Conservation (phyloP, 2,797 vertebrate species). For the Acanthiza pusilla region DNA sequence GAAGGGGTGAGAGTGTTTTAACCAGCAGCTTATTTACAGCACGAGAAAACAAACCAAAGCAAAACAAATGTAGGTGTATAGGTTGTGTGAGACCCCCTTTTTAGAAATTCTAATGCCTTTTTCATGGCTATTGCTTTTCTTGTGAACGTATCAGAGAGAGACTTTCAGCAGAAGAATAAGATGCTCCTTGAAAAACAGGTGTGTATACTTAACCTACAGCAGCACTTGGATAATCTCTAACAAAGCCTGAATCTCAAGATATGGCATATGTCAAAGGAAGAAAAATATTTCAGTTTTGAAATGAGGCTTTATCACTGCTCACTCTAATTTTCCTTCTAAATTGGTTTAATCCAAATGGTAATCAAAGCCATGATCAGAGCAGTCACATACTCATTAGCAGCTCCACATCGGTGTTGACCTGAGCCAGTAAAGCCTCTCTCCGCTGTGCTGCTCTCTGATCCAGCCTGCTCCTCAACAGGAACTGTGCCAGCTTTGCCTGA, state of each 20-base stretch:
- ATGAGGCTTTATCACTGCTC: not conserved
- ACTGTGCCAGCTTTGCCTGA: constrained; percentile 80
- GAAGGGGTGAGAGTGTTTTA: not conserved
- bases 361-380: not conserved
- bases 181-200: not conserved
- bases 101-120: not conserved
- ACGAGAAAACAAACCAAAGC: not conserved
- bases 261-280: not conserved
- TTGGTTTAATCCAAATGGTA: not conserved
- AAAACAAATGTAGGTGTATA: not conserved
- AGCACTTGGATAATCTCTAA: not conserved
- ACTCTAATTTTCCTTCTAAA: constrained; percentile 6
- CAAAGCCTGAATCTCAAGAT: not conserved
- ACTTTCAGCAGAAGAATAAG: not conserved
- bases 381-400: constrained; percentile 80
- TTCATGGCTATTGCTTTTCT: not conserved
- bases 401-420: constrained; percentile 86
- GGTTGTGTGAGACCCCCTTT: not conserved
- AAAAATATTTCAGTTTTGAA: not conserved
- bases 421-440: constrained; percentile 82
- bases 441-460: constrained; percentile 75
- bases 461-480: constrained; percentile 75
- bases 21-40: not conserved
- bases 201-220: not conserved
- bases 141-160: not conserved